Conservation (phyloP, 1,140 invertebrate species). For the Cydia pomonella region DNA sequence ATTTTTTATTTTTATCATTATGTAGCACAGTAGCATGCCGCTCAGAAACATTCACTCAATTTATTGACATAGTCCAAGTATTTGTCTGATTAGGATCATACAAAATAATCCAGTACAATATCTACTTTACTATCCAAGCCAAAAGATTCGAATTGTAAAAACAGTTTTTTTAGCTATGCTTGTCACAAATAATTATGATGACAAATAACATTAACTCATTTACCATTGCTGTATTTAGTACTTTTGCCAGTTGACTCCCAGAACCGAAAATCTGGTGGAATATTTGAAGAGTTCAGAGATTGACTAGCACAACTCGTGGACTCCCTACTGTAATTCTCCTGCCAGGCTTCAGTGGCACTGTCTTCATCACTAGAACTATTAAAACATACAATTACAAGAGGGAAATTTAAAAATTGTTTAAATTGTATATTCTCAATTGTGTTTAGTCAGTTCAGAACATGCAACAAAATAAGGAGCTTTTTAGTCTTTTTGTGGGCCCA, state of each 20-base stretch:
- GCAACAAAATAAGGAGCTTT: no score
- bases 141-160: neutral
- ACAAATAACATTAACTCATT: no score
- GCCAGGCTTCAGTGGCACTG: slow-evolving; percentile 34
- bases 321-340: slow-evolving; percentile 8
- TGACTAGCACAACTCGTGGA: slow-evolving; percentile 18
- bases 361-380: slow-evolving; percentile 30
- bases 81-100: no score
- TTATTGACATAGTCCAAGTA: no score
- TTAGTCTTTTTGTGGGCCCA: no score
- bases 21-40: neutral
- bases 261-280: slow-evolving; percentile 59
- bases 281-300: neutral
- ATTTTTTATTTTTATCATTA: neutral
- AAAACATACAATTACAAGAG: neutral
- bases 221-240: slow-evolving; percentile 44
- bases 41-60: no score
- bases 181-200: no score
- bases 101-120: no score
- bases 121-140: neutral
- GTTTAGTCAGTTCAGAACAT: no score
- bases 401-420: no score
- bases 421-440: no score
- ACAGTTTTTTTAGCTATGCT: neutral
- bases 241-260: slow-evolving; percentile 58